Base-by-base conservation (phyloP, 1,140 invertebrate genomes). In the Calliphora vicina region DNA sequence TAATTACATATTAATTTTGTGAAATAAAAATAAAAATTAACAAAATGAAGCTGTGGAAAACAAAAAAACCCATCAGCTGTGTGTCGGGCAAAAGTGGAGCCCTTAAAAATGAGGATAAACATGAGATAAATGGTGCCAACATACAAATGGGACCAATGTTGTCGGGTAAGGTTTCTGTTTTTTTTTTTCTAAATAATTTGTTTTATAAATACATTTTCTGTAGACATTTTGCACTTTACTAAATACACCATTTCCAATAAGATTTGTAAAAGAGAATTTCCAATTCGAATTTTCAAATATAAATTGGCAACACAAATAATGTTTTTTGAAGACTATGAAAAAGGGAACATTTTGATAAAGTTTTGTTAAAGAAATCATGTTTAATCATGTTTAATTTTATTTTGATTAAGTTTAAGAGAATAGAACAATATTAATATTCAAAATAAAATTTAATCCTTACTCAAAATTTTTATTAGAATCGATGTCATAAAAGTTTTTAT, bases 91-190 rank as follows among this genome's bases (percentile, higher is more conserved):
- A 90, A 67, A 86, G 87, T 29, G 85, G 83, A 15, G 82, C 86
- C 13, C 42, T 88, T 9, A 88, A 89, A 57, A 88, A 87, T 83
- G 88, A 89, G 43, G 87, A 89, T 80, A 86, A 89, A 84, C n/a
- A 43, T 35, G 83, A 84, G 42, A 15, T 2, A 78, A 84, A 72
- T 85, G 84, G 61, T 12, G 73, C 85, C 74, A 86, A 84, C 72
- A 88, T 89, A 80, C 85, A 87, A 82, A 76, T 89, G 86, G 86
- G 87, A 78, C 88, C 88, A 61, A 88, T 89, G 87, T 82, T 89
- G 81, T 89, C 88, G 78, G 88, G 88, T 89, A 86, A 89, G 86
- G n/a, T n/a, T n/a, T n/a, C n/a, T n/a, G n/a, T n/a, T n/a, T n/a
- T n/a, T n/a, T 84, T 43, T 15, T 25, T 35, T 29, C 6, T 43